Evolutionary conservation across 53 echinoderm and acorn worm species (phyloP), one percentile per base, ranked within the genome.

Genomic region (Temnopleurus reevesii): DNA sequence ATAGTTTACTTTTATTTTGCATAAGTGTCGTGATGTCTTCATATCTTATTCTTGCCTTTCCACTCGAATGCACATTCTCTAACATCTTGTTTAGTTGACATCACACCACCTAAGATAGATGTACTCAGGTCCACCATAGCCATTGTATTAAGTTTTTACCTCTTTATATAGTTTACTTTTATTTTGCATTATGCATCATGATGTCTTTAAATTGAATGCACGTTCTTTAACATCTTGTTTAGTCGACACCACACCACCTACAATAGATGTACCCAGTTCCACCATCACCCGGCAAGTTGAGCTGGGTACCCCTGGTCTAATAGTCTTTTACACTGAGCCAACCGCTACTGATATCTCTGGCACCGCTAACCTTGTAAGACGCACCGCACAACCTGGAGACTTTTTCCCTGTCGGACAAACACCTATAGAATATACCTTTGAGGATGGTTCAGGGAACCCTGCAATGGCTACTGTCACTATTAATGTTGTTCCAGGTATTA

Each of bases 41-140:
- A n/a, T n/a, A n/a, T n/a, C n/a, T n/a, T n/a, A n/a, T n/a, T n/a
- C n/a, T n/a, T n/a, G n/a, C n/a, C n/a, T n/a, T n/a, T n/a, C n/a
- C n/a, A n/a, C n/a, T n/a, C n/a, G n/a, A n/a, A n/a, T n/a, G n/a
- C n/a, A n/a, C n/a, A n/a, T n/a, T n/a, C n/a, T n/a, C n/a, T n/a
- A n/a, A n/a, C n/a, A n/a, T n/a, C n/a, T n/a, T n/a, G n/a, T 49
- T 43, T 61, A 94, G 94, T 46, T 55, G 94, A 94, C 83, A 90
- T 38, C 10, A 79, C 88, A 4, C 89, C 86, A 26, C 92, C 95
- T 12, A 26, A 24, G 19, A 45, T 95, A 25, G 66, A 59, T 2
- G 53, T 64, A 5, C 53, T 77, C 8, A 26, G 80, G 13, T 21
- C 54, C 13, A 76, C 87, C 30, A 76, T 89, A 41, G 47, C 31